A percentile compares a stretch with the other conserved stretches of the same genome.
Conservation (phyloP, 2,888 invertebrate species). For the Exephanes ischioxanthus region DNA sequence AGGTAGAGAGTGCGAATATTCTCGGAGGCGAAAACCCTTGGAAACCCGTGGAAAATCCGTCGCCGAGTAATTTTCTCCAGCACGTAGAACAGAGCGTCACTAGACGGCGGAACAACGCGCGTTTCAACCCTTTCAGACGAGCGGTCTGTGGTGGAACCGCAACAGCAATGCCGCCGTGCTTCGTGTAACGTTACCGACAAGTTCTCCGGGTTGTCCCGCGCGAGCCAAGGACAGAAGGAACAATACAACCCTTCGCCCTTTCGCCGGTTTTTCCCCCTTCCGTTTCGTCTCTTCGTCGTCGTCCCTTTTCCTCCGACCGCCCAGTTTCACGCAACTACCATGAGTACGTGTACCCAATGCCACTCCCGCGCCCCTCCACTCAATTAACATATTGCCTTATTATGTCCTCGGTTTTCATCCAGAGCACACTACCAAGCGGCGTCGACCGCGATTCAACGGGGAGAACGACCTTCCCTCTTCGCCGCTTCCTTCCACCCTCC, state of each 20-base stretch:
- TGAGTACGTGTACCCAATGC: neutral
- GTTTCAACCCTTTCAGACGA: slow-evolving; percentile 20
- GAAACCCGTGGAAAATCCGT: slow-evolving; percentile 4
- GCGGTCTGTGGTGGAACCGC: slow-evolving; percentile 46
- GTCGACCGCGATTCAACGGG: slow-evolving; percentile 41
- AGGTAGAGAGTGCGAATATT: neutral
- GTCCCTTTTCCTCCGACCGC: neutral
- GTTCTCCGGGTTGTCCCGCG: slow-evolving; percentile 27
- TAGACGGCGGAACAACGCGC: neutral
- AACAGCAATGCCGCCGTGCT: slow-evolving; percentile 35
- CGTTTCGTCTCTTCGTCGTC: neutral
- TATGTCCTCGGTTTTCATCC: slow-evolving; percentile 63
- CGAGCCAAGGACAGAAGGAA: slow-evolving; percentile 19
- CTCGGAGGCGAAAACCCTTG: neutral
- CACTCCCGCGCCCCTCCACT: slow-evolving; percentile 20
- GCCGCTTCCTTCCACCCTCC: slow-evolving; percentile 2
- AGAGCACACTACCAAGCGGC: slow-evolving; percentile 20
- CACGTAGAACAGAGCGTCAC: neutral
- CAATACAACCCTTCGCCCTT: slow-evolving; percentile 17
- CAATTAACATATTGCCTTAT: slow-evolving; percentile 74
- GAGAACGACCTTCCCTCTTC: slow-evolving; percentile 26
- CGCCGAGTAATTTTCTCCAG: slow-evolving; percentile 3
- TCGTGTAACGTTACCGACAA: slow-evolving; percentile 31
- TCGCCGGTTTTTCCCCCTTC: slow-evolving; percentile 7
- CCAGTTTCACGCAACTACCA: slow-evolving; percentile 18